Evolutionary conservation across 2,888 invertebrate species (phyloP).

Genomic region (Rhagonycha fulva): DNA sequence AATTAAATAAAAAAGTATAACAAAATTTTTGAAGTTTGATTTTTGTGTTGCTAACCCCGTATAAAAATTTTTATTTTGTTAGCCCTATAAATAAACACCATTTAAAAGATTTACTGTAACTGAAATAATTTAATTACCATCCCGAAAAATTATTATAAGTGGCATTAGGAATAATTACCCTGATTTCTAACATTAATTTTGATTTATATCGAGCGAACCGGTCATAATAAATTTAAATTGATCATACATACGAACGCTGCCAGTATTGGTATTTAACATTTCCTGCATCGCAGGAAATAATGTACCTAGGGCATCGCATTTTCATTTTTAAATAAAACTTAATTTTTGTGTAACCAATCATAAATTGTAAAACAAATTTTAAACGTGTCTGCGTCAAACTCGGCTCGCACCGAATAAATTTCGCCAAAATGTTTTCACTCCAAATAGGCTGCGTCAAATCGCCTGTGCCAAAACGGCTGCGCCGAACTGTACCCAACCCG

Average conservation of each 20-base stretch:
- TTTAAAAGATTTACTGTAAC: not conserved
- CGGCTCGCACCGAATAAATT: too few relatives aligned
- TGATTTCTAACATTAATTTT: not conserved
- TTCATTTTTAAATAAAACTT: not conserved
- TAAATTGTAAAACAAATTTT: not conserved
- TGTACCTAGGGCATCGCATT: not conserved
- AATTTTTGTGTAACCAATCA: not conserved
- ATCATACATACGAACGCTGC: not conserved
- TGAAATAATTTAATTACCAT: not conserved
- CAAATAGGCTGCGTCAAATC: too few relatives aligned
- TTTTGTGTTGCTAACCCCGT: too few relatives aligned
- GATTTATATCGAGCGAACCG: not conserved
- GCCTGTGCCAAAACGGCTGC: too few relatives aligned
- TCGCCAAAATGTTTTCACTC: too few relatives aligned
- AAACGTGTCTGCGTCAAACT: too few relatives aligned
- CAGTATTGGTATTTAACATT: not conserved
- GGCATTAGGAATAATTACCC: not conserved
- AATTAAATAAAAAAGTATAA: too few relatives aligned
- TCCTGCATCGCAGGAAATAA: not conserved
- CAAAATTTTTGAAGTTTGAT: too few relatives aligned
- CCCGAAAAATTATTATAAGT: not conserved
- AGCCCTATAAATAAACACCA: too few relatives aligned
- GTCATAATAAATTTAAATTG: not conserved
- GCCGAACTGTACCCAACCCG: too few relatives aligned
- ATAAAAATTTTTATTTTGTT: too few relatives aligned